phyloP scores from a whole-genome alignment of 1,140 invertebrate species.

The Rhagoletis zephyria region DNA sequence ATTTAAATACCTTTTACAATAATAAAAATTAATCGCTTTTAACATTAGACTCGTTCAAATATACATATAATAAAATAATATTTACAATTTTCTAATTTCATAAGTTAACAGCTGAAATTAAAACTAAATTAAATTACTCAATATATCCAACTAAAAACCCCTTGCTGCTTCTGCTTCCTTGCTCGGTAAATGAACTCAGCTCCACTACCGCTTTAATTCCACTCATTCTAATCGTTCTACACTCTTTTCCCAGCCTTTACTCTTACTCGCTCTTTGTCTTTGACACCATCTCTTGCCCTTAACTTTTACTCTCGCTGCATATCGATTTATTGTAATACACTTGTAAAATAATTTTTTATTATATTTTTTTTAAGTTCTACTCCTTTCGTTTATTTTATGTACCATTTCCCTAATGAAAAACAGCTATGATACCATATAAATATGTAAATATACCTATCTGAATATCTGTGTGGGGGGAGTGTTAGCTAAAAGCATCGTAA shows the following conservation, averaged over 20 bases:
- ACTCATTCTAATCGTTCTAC: background rate
- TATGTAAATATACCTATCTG: too few species aligned
- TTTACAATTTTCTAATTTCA: background rate
- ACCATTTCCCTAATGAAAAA: constrained; percentile 10
- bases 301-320: background rate
- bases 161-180: constrained; percentile 25
- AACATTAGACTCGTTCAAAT: background rate
- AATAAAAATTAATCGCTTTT: background rate
- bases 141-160: constrained; percentile 11
- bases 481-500: too few species aligned
- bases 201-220: constrained; percentile 28
- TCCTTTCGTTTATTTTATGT: background rate
- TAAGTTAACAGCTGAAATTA: background rate
- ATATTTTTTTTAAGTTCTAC: background rate
- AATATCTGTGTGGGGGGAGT: too few species aligned
- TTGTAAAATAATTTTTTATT: background rate
- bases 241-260: background rate
- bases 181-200: constrained; percentile 31
- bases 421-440: too few species aligned
- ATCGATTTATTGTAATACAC: background rate
- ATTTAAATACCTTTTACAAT: background rate
- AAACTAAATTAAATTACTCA: background rate
- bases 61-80: background rate
- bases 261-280: constrained; percentile 25
- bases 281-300: constrained; percentile 19